A percentile compares a stretch with the other conserved stretches of the same genome.
These are phyloP conservation scores for Miniopterus natalensis DNA, from an alignment of 2,113 vertebrate species.

Conservation along the genomic window DNA sequence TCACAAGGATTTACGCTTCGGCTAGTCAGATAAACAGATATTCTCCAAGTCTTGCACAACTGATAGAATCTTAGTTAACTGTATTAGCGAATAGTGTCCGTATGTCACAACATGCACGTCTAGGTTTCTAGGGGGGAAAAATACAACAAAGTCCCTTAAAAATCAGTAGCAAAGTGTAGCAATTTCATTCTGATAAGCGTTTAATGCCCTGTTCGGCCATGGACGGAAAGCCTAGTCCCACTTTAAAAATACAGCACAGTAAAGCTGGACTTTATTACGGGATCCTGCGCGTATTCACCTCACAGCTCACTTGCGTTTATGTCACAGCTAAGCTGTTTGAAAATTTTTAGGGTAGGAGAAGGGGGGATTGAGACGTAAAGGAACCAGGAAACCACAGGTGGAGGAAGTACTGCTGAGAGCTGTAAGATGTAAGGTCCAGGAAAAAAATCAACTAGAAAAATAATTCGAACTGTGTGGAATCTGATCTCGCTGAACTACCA, in stretches of 20 bases:
- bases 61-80: neutral
- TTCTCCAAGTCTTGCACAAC: neutral
- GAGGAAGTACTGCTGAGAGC: slow-evolving; percentile 53
- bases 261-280: neutral
- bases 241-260: neutral
- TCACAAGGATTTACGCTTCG: neutral
- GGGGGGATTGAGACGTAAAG: slow-evolving; percentile 45
- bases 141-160: neutral
- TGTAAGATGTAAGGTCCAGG: neutral
- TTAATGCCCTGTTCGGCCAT: neutral
- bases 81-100: neutral
- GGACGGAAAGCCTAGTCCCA: neutral
- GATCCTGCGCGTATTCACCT: neutral
- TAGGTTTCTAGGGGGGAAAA: slow-evolving; percentile 10
- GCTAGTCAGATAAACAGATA: neutral
- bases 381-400: slow-evolving; percentile 68
- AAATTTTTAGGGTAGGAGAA: neutral
- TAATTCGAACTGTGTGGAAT: slow-evolving; percentile 16
- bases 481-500: slow-evolving; percentile 25
- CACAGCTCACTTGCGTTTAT: neutral
- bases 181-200: neutral
- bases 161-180: neutral
- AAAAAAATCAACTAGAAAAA: neutral
- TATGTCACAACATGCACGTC: neutral
- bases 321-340: slow-evolving; percentile 48